Percentiles rank a stretch among this genome's conserved stretches.
These are phyloP conservation scores for Steinernema scapterisci DNA, from an alignment of 2,888 invertebrate species.

Conservation along the genomic window DNA sequence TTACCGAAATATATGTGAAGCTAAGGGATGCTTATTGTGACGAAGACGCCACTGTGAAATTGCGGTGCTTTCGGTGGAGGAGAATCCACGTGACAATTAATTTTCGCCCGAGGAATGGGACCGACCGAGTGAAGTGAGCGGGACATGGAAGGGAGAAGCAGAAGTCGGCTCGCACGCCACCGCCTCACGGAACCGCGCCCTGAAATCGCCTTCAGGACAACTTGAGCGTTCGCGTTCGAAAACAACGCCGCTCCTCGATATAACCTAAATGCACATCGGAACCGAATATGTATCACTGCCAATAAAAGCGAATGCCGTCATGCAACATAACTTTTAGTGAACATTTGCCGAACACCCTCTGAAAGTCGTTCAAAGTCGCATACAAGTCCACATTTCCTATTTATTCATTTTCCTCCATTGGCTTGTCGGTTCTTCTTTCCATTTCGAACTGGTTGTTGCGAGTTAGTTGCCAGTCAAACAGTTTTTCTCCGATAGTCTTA, in stretches of 20 bases:
- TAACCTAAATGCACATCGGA: background rate
- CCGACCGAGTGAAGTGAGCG: background rate
- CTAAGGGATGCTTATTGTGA: constrained; percentile 3
- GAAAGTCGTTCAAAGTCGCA: background rate
- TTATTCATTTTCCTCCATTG: background rate
- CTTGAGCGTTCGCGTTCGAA: background rate
- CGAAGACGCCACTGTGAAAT: constrained; percentile 11
- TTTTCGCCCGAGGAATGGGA: constrained; percentile 23
- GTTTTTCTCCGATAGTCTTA: background rate
- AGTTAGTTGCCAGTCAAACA: constrained; percentile 26
- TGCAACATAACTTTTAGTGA: constrained; percentile 23
- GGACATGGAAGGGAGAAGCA: background rate
- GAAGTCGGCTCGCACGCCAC: background rate
- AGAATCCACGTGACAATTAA: constrained; percentile 19
- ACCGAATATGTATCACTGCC: background rate
- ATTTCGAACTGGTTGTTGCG: constrained; percentile 26
- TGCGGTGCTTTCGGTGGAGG: background rate
- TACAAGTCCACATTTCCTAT: background rate
- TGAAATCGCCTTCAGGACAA: background rate
- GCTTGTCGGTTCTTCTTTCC: background rate
- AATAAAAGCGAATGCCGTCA: constrained; percentile 21
- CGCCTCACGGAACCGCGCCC: background rate
- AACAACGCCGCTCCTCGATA: background rate
- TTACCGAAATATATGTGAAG: constrained; percentile 29
- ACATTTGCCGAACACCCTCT: constrained; percentile 13